A percentile compares a stretch with the other conserved stretches of the same genome.
Conservation (phyloP, 1,140 invertebrate species). For the Thaumatotibia leucotreta region DNA sequence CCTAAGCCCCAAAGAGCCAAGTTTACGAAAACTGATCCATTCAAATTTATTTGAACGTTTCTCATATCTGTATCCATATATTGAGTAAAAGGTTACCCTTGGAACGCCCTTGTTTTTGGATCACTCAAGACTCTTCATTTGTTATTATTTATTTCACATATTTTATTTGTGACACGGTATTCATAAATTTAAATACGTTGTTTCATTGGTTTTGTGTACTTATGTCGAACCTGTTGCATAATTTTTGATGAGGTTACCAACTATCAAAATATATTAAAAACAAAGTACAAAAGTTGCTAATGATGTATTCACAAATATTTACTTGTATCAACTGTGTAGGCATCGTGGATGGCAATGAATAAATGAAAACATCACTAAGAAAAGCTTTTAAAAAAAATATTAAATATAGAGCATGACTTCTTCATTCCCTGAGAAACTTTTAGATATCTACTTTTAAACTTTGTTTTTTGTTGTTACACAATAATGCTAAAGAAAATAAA, state of each 20-base stretch:
- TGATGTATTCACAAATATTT: neutral
- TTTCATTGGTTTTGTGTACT: neutral
- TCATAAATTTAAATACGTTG: no score
- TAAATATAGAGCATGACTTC: neutral
- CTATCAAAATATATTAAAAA: no score
- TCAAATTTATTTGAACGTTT: neutral
- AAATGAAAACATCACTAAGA: neutral
- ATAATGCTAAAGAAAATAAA: neutral
- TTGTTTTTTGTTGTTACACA: neutral
- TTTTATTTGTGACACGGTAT: neutral
- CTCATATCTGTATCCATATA: neutral
- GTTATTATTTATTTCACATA: neutral
- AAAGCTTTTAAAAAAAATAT: conserved; percentile 2
- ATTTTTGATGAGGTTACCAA: no score
- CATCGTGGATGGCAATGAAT: neutral
- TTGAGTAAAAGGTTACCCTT: neutral
- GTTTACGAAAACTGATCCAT: neutral
- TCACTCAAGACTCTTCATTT: neutral
- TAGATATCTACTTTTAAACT: neutral
- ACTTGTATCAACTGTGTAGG: neutral
- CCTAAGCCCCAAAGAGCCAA: conserved; percentile 17
- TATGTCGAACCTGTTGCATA: neutral
- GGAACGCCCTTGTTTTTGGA: neutral
- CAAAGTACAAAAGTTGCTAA: neutral
- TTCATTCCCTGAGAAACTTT: neutral